Base-by-base conservation (phyloP, 2,113 vertebrate genomes). In the Xyliphius kryptos region DNA sequence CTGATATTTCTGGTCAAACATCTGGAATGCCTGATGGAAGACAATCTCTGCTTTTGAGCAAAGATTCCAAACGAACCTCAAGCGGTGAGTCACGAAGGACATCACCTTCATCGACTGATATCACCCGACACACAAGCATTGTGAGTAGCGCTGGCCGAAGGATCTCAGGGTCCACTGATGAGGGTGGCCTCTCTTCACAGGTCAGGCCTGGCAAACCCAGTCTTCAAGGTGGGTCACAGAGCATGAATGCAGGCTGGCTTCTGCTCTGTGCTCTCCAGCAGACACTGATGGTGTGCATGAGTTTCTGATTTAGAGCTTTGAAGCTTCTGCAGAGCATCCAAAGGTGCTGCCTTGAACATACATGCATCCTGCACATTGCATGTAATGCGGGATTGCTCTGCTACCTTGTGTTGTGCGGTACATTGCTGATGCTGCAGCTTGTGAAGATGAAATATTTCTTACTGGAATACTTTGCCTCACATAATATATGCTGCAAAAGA, bases 141-240 rank as follows among this genome's bases (percentile, higher is more conserved):
- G 17, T 37, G n/a, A 36, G 54, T 40, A 17, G 9, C 1, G 26
- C 15, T 19, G 48, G 14, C 47, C 37, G 21, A 43, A 38, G 20
- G 9, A 37, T 44, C 26, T 44, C 44, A 20, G 48, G 47, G 71
- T 77, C 70, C 72, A 71, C 61, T 9, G 69, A 61, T 38, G 75
- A 76, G 44, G 70, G 58, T 15, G 54, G 67, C 13, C n/a, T 69
- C 36, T 68, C 52, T 63, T 67, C 61, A 56, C 75, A 75, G 59
- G 69, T 80, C 48, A 51, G 64, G 13, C 59, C 71, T 0, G 61
- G 53, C 46, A 47, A 48, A 48, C 64, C 41, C 21, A 72, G 71
- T 46, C 63, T 70, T 66, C 44, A 71, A 79, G 82, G 82, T 83
- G 77, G 70, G 81, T 80, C 26, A 1, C 26, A 40, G 49, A 43